Percentiles rank a stretch among this genome's conserved stretches.
phyloP scores from a whole-genome alignment of 2,888 invertebrate species.

The Trachelus stipa region DNA sequence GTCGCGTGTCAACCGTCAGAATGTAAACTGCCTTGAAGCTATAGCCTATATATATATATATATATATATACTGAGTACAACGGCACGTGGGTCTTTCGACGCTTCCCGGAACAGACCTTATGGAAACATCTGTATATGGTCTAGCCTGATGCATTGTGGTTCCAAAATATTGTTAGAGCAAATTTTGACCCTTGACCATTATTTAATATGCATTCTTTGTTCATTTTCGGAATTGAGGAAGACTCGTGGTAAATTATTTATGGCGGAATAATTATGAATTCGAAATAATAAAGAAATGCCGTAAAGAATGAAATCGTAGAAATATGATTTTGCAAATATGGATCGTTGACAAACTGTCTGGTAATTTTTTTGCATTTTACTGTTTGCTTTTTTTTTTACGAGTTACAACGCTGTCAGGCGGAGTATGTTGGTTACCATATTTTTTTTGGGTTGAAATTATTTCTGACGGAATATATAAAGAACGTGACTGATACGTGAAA shows the following conservation, averaged over 20 bases:
- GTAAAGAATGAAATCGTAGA: background rate
- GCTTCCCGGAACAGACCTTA: background rate
- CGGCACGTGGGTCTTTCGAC: background rate
- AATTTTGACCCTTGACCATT: background rate
- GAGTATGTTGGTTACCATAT: no score
- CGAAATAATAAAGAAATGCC: no score
- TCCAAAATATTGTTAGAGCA: background rate
- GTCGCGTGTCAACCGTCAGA: constrained; percentile 5
- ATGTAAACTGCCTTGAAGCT: background rate
- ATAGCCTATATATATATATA: background rate
- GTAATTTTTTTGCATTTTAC: no score
- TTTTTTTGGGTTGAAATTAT: no score
- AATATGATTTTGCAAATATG: no score
- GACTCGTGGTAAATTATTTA: background rate
- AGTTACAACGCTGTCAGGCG: no score
- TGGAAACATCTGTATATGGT: background rate
- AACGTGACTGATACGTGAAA: no score
- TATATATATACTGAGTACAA: background rate
- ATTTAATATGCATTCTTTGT: background rate
- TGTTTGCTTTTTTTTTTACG: no score
- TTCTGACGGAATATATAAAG: no score
- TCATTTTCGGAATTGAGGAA: background rate
- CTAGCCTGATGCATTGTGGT: background rate
- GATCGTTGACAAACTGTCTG: no score
- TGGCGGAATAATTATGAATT: background rate